Evolutionary conservation across 1,140 invertebrate species (phyloP).

Genomic region (Acromyrmex charruanus): DNA sequence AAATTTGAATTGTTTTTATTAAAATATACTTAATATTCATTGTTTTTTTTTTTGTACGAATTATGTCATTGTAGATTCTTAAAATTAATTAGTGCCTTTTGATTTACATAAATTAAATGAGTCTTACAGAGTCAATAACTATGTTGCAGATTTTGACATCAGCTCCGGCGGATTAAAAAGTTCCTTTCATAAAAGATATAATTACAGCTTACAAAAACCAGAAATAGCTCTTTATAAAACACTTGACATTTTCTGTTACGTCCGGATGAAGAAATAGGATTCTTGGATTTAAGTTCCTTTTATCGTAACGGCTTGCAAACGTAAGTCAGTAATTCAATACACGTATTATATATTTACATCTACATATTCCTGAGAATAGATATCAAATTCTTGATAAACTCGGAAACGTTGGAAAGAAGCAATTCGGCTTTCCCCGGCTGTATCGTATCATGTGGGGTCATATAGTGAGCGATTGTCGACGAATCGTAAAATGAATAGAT

Average conservation of each 20-base stretch:
- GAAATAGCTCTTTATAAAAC: background rate
- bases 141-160: too few relatives aligned
- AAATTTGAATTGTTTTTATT: too few relatives aligned
- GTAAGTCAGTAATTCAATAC: background rate
- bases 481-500: background rate
- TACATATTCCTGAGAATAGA: background rate
- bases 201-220: background rate
- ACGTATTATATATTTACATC: background rate
- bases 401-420: background rate
- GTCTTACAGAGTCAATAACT: too few relatives aligned
- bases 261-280: background rate
- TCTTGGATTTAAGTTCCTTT: background rate
- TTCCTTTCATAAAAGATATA: background rate
- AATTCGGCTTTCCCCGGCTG: constrained; percentile 22
- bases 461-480: constrained; percentile 8
- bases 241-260: background rate
- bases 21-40: too few relatives aligned
- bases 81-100: too few relatives aligned
- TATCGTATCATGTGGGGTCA: constrained; percentile 26
- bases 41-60: too few relatives aligned
- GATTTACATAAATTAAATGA: too few relatives aligned
- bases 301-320: background rate
- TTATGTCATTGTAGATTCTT: too few relatives aligned
- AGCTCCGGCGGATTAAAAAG: background rate
- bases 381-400: background rate